Percentiles rank a stretch among this genome's conserved stretches.
phyloP scores from a whole-genome alignment of 2,113 vertebrate genomes.

The Cebidichthys violaceus region DNA sequence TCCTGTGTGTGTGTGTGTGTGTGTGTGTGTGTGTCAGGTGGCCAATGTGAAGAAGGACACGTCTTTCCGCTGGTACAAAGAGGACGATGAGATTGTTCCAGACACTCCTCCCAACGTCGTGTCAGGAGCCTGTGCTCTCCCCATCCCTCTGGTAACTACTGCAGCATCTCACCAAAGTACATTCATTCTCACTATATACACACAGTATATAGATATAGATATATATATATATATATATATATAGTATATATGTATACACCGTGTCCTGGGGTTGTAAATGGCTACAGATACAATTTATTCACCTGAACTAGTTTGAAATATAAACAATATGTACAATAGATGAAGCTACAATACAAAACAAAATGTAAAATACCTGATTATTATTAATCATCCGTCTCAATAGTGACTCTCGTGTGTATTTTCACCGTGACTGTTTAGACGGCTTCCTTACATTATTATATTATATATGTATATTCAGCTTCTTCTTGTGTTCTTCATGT shows the following conservation, averaged over 20 bases:
- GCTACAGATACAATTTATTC: neutral
- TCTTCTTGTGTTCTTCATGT: too few species aligned
- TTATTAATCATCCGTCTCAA: neutral
- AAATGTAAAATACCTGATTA: neutral
- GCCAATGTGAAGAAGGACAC: slow-evolving; percentile 96
- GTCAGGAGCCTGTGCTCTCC: slow-evolving; percentile 87
- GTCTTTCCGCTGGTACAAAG: slow-evolving; percentile 92
- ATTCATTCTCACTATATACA: neutral
- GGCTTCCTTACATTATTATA: too few species aligned
- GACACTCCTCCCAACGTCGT: slow-evolving; percentile 87
- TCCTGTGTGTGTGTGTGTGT: neutral
- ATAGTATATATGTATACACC: too few species aligned
- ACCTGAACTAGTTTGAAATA: neutral
- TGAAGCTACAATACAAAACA: neutral
- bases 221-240: neutral
- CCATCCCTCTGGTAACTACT: slow-evolving; percentile 86
- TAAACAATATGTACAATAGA: neutral
- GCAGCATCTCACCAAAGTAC: neutral
- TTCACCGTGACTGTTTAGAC: neutral
- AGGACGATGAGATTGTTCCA: slow-evolving; percentile 86
- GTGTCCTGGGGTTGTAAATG: too few species aligned
- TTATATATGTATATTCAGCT: too few species aligned
- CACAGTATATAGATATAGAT: neutral
- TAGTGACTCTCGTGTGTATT: too few species aligned
- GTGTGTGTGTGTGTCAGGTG: slow-evolving; percentile 78